These are phyloP conservation scores for Pongo pygmaeus DNA, from an alignment of 2,113 vertebrate genomes.

Conservation along the genomic window DNA sequence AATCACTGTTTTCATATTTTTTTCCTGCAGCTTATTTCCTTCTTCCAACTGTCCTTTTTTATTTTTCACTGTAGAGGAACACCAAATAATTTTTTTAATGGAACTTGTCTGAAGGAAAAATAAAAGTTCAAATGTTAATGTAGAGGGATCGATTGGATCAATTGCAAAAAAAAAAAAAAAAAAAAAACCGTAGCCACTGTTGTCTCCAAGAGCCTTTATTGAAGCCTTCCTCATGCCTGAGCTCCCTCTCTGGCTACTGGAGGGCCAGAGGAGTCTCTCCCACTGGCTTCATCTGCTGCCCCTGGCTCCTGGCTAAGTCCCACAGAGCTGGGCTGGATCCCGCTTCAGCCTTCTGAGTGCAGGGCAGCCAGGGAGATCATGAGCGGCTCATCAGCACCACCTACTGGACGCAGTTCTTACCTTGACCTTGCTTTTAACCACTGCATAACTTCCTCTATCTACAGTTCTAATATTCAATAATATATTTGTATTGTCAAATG, in stretches of 20 bases:
- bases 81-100: not conserved
- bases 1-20: not conserved
- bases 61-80: not conserved
- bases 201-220: not conserved
- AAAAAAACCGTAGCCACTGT: not conserved
- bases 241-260: too few relatives aligned
- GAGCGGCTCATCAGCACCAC: not conserved
- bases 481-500: too few relatives aligned
- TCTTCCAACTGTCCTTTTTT: not conserved
- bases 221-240: not conserved
- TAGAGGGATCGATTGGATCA: not conserved
- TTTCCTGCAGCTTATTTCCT: not conserved
- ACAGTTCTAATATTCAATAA: accelerated
- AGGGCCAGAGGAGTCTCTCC: not conserved
- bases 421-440: too few relatives aligned
- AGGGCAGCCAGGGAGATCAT: accelerated
- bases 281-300: too few relatives aligned
- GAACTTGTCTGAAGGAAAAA: not conserved
- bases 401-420: not conserved
- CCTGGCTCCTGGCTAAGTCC: not conserved
- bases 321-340: not conserved
- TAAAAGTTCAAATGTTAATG: not conserved
- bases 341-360: not conserved
- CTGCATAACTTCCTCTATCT: not conserved
- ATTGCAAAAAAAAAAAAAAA: too few relatives aligned